Conservation (phyloP, 2,113 vertebrate genomes). For the Triplophysa rosa region DNA sequence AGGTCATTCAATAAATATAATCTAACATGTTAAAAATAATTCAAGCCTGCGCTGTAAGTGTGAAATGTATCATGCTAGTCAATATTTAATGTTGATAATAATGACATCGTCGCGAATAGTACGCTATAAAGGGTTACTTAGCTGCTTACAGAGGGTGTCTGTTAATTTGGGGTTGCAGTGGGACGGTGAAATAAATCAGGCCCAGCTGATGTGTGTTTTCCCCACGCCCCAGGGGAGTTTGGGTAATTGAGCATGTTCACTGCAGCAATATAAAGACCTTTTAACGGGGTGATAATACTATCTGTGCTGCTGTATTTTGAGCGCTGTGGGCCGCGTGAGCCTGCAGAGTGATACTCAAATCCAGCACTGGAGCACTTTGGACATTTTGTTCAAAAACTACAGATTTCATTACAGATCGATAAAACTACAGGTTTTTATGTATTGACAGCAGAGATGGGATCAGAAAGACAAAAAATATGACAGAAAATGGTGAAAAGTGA, state of each 20-base stretch:
- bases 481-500: background rate
- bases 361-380: background rate
- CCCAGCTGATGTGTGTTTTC: constrained; percentile 77
- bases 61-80: background rate
- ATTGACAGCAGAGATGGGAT: background rate
- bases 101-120: constrained; percentile 14
- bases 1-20: constrained; percentile 25
- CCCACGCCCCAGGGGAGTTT: constrained; percentile 67
- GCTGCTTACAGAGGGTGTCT: constrained; percentile 40
- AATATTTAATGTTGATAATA: constrained; percentile 33
- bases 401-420: constrained; percentile 18
- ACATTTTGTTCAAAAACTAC: background rate
- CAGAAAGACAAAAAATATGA: background rate
- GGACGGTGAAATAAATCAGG: constrained; percentile 75
- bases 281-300: constrained; percentile 66
- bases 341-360: constrained; percentile 24
- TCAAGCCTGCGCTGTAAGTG: constrained; percentile 14
- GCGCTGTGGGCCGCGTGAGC: constrained; percentile 41
- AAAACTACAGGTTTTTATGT: background rate
- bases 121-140: constrained; percentile 2
- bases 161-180: constrained; percentile 70
- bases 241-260: constrained; percentile 80
- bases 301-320: constrained; percentile 40
- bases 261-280: constrained; percentile 71
- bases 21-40: constrained; percentile 20